These are phyloP conservation scores for Pristionchus japonicus DNA, from an alignment of 2,888 invertebrate species.

Conservation along the genomic window DNA sequence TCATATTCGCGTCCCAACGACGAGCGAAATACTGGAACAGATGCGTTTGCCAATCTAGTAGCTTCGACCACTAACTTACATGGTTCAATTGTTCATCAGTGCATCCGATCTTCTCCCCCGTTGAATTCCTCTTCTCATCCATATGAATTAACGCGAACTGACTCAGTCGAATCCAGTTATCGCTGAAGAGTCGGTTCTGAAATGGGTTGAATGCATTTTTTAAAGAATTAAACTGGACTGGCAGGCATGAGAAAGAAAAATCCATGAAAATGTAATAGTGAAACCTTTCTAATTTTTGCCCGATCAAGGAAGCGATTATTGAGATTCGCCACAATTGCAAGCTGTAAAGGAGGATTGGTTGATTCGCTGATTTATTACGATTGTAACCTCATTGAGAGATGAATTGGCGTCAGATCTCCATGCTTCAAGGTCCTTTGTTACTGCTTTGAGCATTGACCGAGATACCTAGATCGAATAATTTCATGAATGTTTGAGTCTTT, in stretches of 20 bases:
- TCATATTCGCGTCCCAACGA: background rate
- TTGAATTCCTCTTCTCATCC: background rate
- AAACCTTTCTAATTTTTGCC: background rate
- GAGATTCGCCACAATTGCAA: background rate
- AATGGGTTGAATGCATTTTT: background rate
- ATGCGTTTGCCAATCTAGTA: background rate
- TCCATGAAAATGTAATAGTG: background rate
- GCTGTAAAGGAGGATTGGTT: background rate
- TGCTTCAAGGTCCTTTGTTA: background rate
- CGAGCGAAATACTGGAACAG: background rate
- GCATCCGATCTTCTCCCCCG: background rate
- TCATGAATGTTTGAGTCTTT: background rate
- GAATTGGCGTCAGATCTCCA: background rate
- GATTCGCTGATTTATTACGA: background rate
- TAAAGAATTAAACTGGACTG: too few relatives aligned
- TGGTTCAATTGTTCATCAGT: background rate
- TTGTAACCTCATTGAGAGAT: background rate
- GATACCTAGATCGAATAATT: background rate
- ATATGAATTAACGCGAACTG: background rate
- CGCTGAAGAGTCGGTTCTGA: background rate
- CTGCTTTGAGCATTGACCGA: background rate
- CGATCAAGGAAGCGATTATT: background rate
- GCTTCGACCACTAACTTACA: background rate
- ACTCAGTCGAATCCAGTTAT: background rate
- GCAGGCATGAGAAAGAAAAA: too few relatives aligned